These are phyloP conservation scores for Corapipo altera DNA, from an alignment of 2,113 vertebrate genomes.

Conservation along the genomic window DNA sequence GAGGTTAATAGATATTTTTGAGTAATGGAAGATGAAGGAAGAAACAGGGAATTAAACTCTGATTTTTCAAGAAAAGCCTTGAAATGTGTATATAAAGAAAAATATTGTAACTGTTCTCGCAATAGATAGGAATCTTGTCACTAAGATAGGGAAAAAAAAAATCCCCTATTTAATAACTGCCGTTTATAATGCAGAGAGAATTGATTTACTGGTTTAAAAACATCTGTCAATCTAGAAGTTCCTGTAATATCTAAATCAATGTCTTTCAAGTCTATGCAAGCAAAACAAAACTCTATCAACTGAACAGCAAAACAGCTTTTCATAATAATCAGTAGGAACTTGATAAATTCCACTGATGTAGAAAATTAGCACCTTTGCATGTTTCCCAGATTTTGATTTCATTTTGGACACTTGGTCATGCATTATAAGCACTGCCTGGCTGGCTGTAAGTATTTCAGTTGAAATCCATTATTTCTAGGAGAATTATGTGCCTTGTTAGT, in stretches of 20 bases:
- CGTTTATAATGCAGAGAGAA: constrained; percentile 50
- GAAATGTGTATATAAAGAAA: background rate
- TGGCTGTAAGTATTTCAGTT: constrained; percentile 71
- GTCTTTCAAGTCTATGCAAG: constrained; percentile 69
- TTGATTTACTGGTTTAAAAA: constrained; percentile 68
- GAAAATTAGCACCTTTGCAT: constrained; percentile 78
- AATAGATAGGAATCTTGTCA: constrained; percentile 28
- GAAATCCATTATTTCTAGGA: constrained; percentile 77
- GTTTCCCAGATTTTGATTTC: constrained; percentile 76
- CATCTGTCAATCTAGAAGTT: constrained; percentile 56
- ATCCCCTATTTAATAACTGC: constrained; percentile 19
- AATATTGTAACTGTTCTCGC: constrained; percentile 1
- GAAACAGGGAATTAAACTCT: constrained; percentile 37
- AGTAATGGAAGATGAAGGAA: constrained; percentile 24
- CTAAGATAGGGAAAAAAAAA: constrained; percentile 29
- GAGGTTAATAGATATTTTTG: constrained; percentile 38
- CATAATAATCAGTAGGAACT: constrained; percentile 74
- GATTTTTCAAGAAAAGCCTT: constrained; percentile 24
- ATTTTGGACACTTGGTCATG: constrained; percentile 71
- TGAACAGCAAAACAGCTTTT: constrained; percentile 72
- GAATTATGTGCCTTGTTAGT: constrained; percentile 78
- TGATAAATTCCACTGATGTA: constrained; percentile 78
- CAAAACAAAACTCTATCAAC: constrained; percentile 72
- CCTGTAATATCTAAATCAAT: constrained; percentile 73
- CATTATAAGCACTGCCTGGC: constrained; percentile 72